Evolutionary conservation across 2,113 vertebrate genomes (phyloP).

Genomic region (Lonchura striata): DNA sequence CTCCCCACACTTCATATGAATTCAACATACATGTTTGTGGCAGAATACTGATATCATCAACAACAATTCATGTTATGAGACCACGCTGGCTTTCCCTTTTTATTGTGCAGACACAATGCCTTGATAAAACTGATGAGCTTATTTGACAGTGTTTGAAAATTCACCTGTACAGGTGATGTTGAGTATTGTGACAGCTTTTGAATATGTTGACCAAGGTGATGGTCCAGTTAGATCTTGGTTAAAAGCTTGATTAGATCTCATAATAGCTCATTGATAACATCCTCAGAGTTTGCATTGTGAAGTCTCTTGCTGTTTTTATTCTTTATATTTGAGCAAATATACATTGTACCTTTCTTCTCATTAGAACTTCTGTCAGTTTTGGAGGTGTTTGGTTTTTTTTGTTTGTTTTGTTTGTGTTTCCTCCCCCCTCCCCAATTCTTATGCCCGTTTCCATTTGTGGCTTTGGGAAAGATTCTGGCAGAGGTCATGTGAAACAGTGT

Average conservation of each 20-base stretch:
- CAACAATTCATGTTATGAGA: neutral
- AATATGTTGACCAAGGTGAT: neutral
- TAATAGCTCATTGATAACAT: neutral
- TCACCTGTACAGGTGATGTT: neutral
- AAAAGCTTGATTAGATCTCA: neutral
- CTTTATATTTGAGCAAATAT: neutral
- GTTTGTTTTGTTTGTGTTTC: neutral
- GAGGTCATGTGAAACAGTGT: neutral
- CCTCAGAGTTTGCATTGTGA: neutral
- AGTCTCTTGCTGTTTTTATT: neutral
- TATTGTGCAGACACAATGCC: neutral
- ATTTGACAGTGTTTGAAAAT: neutral
- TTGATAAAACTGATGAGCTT: neutral
- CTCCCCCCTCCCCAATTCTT: rapidly evolving
- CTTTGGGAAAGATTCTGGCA: neutral
- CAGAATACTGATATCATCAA: neutral
- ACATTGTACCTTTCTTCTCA: neutral
- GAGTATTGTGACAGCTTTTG: neutral
- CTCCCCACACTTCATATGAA: neutral
- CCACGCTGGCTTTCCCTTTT: neutral
- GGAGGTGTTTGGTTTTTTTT: neutral
- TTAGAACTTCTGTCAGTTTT: neutral
- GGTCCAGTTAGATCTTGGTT: neutral
- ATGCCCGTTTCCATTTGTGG: neutral
- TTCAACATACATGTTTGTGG: neutral